Conservation (phyloP, 2,113 vertebrate species). For the Pipa parva region DNA sequence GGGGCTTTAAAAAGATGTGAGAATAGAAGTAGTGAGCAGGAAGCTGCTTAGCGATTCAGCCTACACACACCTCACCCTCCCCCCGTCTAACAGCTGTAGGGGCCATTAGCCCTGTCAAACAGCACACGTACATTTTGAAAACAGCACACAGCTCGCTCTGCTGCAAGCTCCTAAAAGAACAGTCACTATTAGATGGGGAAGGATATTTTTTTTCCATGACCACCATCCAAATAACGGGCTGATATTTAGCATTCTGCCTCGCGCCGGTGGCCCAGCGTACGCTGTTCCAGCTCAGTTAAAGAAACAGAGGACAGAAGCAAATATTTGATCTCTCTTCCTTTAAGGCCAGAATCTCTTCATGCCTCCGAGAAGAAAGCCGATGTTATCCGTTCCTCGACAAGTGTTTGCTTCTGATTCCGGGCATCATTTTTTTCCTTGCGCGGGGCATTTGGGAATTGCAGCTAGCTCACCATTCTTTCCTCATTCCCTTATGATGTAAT, state of each 20-base stretch:
- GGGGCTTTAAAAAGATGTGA: constrained; percentile 24
- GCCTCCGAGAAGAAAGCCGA: background rate
- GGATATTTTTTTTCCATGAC: background rate
- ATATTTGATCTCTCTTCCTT: background rate
- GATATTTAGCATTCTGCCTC: constrained; percentile 23
- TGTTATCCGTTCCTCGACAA: background rate
- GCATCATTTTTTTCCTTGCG: constrained; percentile 4
- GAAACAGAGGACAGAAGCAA: background rate
- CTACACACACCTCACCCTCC: constrained; percentile 54
- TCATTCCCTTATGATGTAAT: constrained; percentile 28
- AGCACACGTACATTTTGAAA: constrained; percentile 54
- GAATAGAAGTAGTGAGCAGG: constrained; percentile 42
- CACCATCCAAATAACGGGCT: background rate
- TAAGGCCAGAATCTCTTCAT: background rate
- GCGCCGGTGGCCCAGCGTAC: background rate
- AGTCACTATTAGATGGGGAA: constrained; percentile 17
- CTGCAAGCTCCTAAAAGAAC: constrained; percentile 26
- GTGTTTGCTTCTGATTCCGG: constrained; percentile 2
- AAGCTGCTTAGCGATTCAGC: constrained; percentile 44
- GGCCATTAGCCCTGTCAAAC: constrained; percentile 56
- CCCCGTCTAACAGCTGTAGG: constrained; percentile 56
- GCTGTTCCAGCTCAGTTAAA: constrained; percentile 16
- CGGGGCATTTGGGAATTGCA: constrained; percentile 12
- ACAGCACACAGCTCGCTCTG: constrained; percentile 39
- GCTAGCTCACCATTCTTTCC: constrained; percentile 35